Evolutionary conservation across 1,140 invertebrate genomes (phyloP).

Genomic region (Drosophila azteca): DNA sequence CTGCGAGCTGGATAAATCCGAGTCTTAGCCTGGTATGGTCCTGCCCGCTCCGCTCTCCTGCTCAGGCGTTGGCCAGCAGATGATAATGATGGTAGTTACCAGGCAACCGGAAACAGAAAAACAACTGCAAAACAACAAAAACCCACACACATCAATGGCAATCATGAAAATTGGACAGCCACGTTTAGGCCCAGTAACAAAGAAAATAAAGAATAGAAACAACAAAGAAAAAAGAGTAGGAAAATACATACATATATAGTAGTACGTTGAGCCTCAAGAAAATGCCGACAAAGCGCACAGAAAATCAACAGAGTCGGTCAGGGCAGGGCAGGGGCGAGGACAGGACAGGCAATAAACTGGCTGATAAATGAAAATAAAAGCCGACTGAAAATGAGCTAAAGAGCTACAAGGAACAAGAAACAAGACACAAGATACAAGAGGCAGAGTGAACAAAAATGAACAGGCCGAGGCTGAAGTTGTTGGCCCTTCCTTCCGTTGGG

Average conservation of each 20-base stretch:
- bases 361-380: constrained; percentile 57
- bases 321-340: constrained; percentile 7
- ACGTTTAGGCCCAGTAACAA: constrained; percentile 38
- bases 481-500: constrained; percentile 42
- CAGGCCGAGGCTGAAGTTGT: constrained; percentile 45
- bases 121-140: constrained; percentile 27
- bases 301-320: constrained; percentile 60
- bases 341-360: constrained; percentile 52
- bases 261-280: constrained; percentile 32
- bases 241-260: constrained; percentile 28
- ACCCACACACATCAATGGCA: constrained; percentile 55
- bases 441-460: constrained; percentile 30
- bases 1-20: constrained; percentile 24
- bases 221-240: constrained; percentile 24
- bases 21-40: constrained; percentile 22
- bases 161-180: constrained; percentile 71
- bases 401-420: constrained; percentile 31
- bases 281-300: constrained; percentile 57
- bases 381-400: constrained; percentile 44
- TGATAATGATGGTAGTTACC: constrained; percentile 64
- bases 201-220: constrained; percentile 18
- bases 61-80: constrained; percentile 43
- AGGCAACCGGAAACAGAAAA: constrained; percentile 45
- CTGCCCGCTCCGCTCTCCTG: background rate
- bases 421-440: constrained; percentile 29